Evolutionary conservation across 2,888 invertebrate genomes (phyloP).

Genomic region (Melanchra persicariae): DNA sequence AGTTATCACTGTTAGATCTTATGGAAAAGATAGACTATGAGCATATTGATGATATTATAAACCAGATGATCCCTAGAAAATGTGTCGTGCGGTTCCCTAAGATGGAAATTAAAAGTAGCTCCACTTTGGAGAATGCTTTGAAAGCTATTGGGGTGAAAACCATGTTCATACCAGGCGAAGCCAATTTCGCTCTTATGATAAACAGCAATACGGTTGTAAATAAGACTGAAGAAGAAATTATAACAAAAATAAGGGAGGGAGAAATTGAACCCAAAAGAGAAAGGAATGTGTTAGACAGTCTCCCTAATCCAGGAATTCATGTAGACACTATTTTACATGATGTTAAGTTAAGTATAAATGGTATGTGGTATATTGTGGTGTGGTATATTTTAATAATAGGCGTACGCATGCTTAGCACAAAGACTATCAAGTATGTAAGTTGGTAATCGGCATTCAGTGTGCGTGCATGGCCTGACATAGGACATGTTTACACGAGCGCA

Average conservation of each 20-base stretch:
- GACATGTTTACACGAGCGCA: background rate
- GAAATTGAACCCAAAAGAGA: slow-evolving; percentile 65
- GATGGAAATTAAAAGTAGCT: slow-evolving; percentile 92
- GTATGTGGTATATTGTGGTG: slow-evolving; percentile 71
- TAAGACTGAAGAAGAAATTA: slow-evolving; percentile 74
- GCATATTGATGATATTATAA: slow-evolving; percentile 88
- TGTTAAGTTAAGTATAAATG: slow-evolving; percentile 92
- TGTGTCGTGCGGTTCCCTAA: slow-evolving; percentile 92
- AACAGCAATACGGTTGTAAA: slow-evolving; percentile 70
- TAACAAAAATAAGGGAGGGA: slow-evolving; percentile 70
- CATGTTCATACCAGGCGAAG: slow-evolving; percentile 91
- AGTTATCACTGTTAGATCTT: slow-evolving; percentile 84
- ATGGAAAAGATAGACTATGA: slow-evolving; percentile 86
- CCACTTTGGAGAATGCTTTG: slow-evolving; percentile 90
- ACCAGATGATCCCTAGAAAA: slow-evolving; percentile 82
- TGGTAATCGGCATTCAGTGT: background rate
- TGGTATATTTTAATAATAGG: no score
- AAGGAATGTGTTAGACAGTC: slow-evolving; percentile 72
- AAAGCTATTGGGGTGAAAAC: slow-evolving; percentile 91
- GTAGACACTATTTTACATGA: slow-evolving; percentile 92
- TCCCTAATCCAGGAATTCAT: slow-evolving; percentile 91
- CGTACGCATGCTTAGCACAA: no score
- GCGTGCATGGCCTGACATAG: background rate
- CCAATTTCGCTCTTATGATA: slow-evolving; percentile 93
- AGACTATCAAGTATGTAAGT: background rate